phyloP scores from a whole-genome alignment of 2,888 invertebrate genomes.

The Cryptocephalus primarius region DNA sequence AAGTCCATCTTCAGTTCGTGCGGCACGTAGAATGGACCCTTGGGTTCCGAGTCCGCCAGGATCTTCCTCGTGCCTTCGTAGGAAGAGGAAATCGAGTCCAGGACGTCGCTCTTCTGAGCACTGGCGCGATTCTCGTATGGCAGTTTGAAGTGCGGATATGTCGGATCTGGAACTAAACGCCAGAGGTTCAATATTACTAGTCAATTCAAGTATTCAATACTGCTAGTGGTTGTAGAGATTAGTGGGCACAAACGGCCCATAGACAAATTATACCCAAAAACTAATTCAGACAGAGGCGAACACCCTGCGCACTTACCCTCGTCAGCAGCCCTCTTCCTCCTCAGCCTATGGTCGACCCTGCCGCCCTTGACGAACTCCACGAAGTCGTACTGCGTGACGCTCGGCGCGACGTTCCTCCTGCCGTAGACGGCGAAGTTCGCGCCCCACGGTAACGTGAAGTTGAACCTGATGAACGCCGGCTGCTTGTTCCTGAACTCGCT shows the following conservation, averaged over 20 bases:
- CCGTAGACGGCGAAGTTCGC: conserved; percentile 94
- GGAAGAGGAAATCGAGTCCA: conserved; percentile 37
- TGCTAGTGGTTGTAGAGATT: no score
- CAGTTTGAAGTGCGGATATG: conserved; percentile 19
- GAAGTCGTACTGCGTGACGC: conserved; percentile 95
- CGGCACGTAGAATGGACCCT: conserved; percentile 37
- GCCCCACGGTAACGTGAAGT: conserved; percentile 85
- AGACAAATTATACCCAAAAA: no score
- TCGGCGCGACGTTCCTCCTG: conserved; percentile 86
- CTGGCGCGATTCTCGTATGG: conserved; percentile 24
- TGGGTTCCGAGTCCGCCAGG: conserved; percentile 37
- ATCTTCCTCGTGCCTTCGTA: conserved; percentile 40
- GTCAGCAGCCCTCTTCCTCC: conserved; percentile 24
- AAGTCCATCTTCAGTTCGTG: conserved; percentile 32
- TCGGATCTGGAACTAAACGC: not conserved
- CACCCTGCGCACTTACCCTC: conserved; percentile 5
- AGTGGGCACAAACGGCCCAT: no score
- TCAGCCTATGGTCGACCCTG: conserved; percentile 64
- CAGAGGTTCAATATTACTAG: no score
- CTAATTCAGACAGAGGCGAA: no score
- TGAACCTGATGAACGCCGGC: conserved; percentile 65
- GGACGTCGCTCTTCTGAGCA: conserved; percentile 32
- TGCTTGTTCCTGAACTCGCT: conserved; percentile 85
- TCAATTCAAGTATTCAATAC: no score
- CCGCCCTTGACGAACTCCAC: conserved; percentile 88